A percentile compares a stretch with the other conserved stretches of the same genome.
Evolutionary conservation across 2,113 vertebrate species (phyloP).

Genomic region (Andinoacara biseriatus): DNA sequence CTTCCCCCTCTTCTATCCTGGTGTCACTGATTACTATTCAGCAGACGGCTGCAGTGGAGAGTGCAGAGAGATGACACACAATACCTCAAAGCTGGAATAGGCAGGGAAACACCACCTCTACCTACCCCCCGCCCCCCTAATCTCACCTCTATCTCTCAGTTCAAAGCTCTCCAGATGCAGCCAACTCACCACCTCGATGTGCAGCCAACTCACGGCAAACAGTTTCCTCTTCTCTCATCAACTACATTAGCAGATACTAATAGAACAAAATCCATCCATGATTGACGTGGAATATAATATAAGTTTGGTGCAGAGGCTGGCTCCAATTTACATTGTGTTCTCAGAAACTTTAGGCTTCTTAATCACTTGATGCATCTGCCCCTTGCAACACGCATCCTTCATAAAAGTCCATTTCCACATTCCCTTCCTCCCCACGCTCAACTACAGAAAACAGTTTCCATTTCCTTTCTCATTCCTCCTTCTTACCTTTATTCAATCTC

Average conservation of each 20-base stretch:
- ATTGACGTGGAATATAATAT: not conserved
- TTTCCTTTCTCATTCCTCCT: slow-evolving; percentile 9
- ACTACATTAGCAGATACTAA: not conserved
- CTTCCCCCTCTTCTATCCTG: slow-evolving; percentile 48
- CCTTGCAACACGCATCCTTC: not conserved
- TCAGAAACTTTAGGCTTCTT: not conserved
- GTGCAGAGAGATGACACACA: slow-evolving; percentile 87
- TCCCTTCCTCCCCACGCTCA: not conserved
- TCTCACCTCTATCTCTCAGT: slow-evolving; percentile 39
- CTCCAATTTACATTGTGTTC: not conserved
- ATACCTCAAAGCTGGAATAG: slow-evolving; percentile 86
- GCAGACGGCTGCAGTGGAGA: slow-evolving; percentile 87
- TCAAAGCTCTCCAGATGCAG: slow-evolving; percentile 29
- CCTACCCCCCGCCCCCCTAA: slow-evolving; percentile 42
- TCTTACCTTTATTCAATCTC: slow-evolving; percentile 37
- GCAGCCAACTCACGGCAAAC: not conserved
- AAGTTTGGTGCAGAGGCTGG: not conserved
- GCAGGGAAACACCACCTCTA: slow-evolving; percentile 69
- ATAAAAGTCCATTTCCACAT: not conserved
- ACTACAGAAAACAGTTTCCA: not conserved
- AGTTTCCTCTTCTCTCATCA: slow-evolving; percentile 1
- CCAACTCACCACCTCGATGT: slow-evolving; percentile 37
- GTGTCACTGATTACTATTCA: slow-evolving; percentile 89
- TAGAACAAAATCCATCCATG: not conserved
- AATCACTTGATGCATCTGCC: not conserved